Evolutionary conservation across 2,113 vertebrate genomes (phyloP), one percentile per base, ranked within the genome.

Genomic region (Copsychus sechellarum): DNA sequence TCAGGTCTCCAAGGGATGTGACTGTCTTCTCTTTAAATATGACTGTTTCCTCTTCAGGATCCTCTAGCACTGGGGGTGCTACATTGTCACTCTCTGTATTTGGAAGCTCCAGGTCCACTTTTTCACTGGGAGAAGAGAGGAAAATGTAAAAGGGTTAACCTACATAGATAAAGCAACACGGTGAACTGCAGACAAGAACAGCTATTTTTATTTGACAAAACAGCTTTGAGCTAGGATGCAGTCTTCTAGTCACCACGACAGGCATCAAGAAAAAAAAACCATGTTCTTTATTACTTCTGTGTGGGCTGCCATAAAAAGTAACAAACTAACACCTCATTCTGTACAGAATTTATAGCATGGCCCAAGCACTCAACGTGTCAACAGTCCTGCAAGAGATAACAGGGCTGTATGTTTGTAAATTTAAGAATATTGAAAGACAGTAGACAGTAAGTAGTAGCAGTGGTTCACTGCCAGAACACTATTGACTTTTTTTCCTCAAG

Each of bases 11-110:
- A 17, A 99, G 98, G 14, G 98, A 99, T 29, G 98, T 99, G 95
- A 99, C 99, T 86, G 98, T 97, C 86, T 99, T 99, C 90, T 99
- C 99, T 94, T 97, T 99, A 97, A 99, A 99, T 88, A 98, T 98
- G 19, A 98, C 90, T 89, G 98, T 98, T 4, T 97, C 97, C 78
- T 99, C 98, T 8, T 97, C 97, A 5, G 97, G 97, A 43, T 82
- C 51, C 15, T 98, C 97, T 8, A 97, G 66, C 64, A 96, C 83
- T 20, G 96, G 72, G 2, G 96, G 66, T 29, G 95, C 70, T 7
- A 87, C 12, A 40, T 21, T 93, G 2, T 97, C 92, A 54, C 38
- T 94, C 53, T 99, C 98, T 34, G 96, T 87, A 88, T 86, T 97
- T 9, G 99, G 99, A 95, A 99, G 97, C 97, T 99, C 98, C 81